Base-by-base conservation (phyloP, 2,888 invertebrate genomes). In the Phalangium opilio region DNA sequence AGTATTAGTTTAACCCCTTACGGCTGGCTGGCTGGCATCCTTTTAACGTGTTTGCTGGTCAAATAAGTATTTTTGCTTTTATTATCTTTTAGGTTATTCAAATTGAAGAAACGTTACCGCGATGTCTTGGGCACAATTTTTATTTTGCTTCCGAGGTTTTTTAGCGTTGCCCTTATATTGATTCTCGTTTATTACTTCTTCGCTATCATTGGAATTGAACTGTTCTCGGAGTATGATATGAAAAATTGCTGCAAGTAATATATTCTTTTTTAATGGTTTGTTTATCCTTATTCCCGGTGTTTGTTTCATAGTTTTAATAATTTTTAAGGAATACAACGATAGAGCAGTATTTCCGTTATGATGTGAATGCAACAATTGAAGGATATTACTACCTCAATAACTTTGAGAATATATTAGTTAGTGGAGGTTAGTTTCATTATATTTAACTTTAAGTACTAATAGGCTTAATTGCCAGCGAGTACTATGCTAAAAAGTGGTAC, bases 371-470 rank as follows among this genome's bases (percentile, higher is more conserved):
- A 8, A 54, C 55, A 3, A 72, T 77, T 0, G 72, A 80, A 44
- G 82, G 83, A n/a, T 84, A 81, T 67, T 87, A 86, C 65, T 87
- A 85, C 63, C 70, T 87, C 41, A 87, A 87, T 67, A 84, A 81
- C 59, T 87, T 86, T 67, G 76, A 79, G 62, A 79, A 85, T 68
- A 69, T 86, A 12, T 69, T 83, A 50, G 75, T 77, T 7, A 81
- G 82, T 60, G 77, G 78, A 41, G 65, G 68, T 68, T 55, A 57
- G 60, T 51, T 19, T 38, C 33, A n/a, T n/a, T n/a, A n/a, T n/a
- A n/a, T n/a, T n/a, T n/a, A n/a, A n/a, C n/a, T n/a, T n/a, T n/a
- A n/a, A n/a, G n/a, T n/a, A n/a, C n/a, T n/a, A n/a, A n/a, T n/a
- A n/a, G n/a, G n/a, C n/a, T n/a, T n/a, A n/a, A n/a, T n/a, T n/a